These are phyloP conservation scores for Rafetus swinhoei DNA, from an alignment of 2,113 vertebrate genomes.

Conservation along the genomic window DNA sequence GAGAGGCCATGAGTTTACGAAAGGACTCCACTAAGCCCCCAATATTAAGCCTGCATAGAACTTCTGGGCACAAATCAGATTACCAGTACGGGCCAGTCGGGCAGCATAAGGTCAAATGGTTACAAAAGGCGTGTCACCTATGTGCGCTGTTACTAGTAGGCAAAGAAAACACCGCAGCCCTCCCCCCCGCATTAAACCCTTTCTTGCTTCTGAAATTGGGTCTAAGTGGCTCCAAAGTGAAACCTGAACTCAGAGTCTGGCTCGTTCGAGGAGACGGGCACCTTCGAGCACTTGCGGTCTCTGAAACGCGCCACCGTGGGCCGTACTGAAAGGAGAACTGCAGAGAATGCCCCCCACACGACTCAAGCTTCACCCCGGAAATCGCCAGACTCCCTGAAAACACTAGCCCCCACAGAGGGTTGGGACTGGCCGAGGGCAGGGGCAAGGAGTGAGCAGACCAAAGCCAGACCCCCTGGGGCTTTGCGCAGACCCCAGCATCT, in stretches of 20 bases:
- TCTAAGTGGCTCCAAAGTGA: background rate
- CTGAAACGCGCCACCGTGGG: background rate
- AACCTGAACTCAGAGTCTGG: background rate
- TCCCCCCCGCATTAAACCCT: no score
- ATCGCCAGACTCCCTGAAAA: background rate
- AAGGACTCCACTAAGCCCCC: background rate
- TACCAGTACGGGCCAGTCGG: background rate
- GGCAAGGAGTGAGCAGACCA: no score
- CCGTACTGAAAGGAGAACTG: background rate
- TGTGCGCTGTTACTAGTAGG: background rate
- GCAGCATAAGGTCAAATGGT: background rate
- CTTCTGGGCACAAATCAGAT: background rate
- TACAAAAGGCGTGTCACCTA: background rate
- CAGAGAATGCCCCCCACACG: background rate
- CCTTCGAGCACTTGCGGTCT: background rate
- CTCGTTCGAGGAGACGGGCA: background rate
- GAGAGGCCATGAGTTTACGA: background rate
- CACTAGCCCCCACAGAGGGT: rapidly evolving
- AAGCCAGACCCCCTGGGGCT: no score
- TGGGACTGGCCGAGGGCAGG: background rate
- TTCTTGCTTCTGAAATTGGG: background rate
- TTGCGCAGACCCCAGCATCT: no score
- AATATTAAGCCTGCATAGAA: background rate
- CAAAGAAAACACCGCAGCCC: background rate
- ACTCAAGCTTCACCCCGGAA: rapidly evolving